A percentile compares a stretch with the other conserved stretches of the same genome.
Conservation (phyloP, 1,140 invertebrate species). For the Oryctes rhinoceros region DNA sequence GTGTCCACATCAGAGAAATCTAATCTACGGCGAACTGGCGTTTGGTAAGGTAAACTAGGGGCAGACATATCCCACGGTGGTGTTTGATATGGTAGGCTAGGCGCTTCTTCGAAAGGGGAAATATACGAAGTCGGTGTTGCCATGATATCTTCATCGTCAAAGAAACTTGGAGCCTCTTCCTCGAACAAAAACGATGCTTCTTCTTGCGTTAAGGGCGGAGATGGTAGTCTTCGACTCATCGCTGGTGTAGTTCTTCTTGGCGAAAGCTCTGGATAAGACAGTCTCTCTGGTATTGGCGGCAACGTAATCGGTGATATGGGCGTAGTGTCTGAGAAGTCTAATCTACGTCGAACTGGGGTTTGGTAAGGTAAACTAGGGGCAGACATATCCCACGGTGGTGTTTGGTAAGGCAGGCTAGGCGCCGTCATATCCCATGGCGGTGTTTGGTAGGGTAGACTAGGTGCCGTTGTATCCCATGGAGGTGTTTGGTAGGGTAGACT, state of each 20-base stretch:
- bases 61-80: conserved; percentile 19
- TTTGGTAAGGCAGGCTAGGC: conserved; percentile 42
- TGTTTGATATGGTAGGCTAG: conserved; percentile 33
- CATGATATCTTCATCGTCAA: conserved; percentile 9
- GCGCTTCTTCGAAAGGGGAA: not conserved
- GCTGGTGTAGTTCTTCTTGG: not conserved
- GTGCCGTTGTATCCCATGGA: conserved; percentile 22
- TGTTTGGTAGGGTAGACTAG: conserved; percentile 14
- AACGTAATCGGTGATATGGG: not conserved
- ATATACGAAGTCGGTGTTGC: not conserved
- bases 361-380: conserved; percentile 43
- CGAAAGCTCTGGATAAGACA: not conserved
- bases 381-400: conserved; percentile 25
- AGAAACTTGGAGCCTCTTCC: not conserved
- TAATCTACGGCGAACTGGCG: not conserved
- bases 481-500: conserved; percentile 43
- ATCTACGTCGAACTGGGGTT: conserved; percentile 8
- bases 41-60: conserved; percentile 37
- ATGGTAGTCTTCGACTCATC: not conserved
- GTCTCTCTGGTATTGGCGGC: not conserved
- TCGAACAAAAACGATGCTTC: not conserved
- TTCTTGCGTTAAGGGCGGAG: not conserved
- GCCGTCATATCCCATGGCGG: conserved; percentile 12
- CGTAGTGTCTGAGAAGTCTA: too few species aligned
- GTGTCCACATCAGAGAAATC: not conserved